phyloP scores from a whole-genome alignment of 2,888 invertebrate genomes.

The Chydorus sphaericus region DNA sequence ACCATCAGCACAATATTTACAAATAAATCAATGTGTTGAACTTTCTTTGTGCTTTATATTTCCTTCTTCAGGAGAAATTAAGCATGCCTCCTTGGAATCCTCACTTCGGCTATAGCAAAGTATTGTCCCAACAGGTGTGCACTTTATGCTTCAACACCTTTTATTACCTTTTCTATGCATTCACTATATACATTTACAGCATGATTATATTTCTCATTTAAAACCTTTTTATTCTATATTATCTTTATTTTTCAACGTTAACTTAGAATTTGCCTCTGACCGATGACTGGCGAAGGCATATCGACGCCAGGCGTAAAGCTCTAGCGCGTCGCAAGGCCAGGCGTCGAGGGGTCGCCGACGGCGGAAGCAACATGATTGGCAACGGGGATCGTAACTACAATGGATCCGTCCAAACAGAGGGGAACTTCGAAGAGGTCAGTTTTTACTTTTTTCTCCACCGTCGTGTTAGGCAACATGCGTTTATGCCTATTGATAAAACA shows the following conservation, averaged over 20 bases:
- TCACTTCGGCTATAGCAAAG: conserved; percentile 40
- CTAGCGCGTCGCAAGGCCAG: conserved; percentile 54
- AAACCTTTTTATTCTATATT: neutral
- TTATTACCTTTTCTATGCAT: neutral
- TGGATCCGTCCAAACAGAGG: conserved; percentile 67
- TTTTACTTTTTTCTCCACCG: too few species aligned
- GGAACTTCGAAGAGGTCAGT: conserved; percentile 75
- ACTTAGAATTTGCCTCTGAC: conserved; percentile 23
- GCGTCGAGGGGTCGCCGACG: conserved; percentile 29
- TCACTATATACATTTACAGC: neutral
- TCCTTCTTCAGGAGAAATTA: neutral
- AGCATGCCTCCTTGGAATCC: conserved; percentile 32
- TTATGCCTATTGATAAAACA: neutral
- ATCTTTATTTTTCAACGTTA: neutral
- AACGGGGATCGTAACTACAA: conserved; percentile 58
- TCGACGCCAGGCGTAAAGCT: conserved; percentile 53
- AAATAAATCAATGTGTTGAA: neutral
- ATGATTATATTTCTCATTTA: neutral
- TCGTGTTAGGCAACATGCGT: neutral
- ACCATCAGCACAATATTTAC: neutral
- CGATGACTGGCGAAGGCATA: conserved; percentile 30
- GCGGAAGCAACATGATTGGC: neutral
- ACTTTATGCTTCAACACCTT: neutral
- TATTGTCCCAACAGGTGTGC: conserved; percentile 29
- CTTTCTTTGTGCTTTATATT: neutral